Percentiles rank a stretch among this genome's conserved stretches.
Conservation (phyloP, 2,797 vertebrate species). For the Anabacerthia variegaticeps region DNA sequence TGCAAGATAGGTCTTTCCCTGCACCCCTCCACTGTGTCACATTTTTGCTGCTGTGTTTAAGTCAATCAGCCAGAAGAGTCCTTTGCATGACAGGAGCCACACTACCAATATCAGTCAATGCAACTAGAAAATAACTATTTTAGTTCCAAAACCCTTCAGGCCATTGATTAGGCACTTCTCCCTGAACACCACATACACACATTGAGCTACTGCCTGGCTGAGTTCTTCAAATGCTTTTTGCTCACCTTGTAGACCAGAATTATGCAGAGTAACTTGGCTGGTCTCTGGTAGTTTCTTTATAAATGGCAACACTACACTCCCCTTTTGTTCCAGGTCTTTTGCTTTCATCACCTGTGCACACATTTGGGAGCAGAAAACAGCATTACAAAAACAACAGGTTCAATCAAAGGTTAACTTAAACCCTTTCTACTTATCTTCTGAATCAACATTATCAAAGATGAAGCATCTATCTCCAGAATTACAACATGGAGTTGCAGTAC, state of each 20-base stretch:
- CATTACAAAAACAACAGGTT: neutral
- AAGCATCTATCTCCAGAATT: neutral
- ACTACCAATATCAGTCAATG: neutral
- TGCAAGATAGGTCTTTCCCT: neutral
- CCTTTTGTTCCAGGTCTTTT: slow-evolving; percentile 72
- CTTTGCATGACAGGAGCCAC: neutral
- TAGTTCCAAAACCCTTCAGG: neutral
- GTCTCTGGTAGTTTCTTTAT: slow-evolving; percentile 70
- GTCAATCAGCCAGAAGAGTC: neutral
- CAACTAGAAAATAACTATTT: neutral
- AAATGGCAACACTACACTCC: slow-evolving; percentile 67
- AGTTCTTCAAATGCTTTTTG: neutral
- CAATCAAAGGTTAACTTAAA: neutral
- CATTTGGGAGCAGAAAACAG: neutral
- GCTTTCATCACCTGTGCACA: slow-evolving; percentile 66
- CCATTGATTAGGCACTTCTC: neutral
- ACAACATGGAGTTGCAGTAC: neutral
- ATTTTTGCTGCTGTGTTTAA: neutral
- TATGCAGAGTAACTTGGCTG: slow-evolving; percentile 72
- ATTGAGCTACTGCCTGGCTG: neutral
- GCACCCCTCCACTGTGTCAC: fast-evolving
- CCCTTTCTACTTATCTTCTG: neutral
- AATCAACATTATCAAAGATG: neutral
- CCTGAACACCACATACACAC: neutral
- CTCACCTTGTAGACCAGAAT: slow-evolving; percentile 73